These are phyloP conservation scores for Elanoides forficatus DNA, from an alignment of 2,113 vertebrate genomes.

Conservation along the genomic window DNA sequence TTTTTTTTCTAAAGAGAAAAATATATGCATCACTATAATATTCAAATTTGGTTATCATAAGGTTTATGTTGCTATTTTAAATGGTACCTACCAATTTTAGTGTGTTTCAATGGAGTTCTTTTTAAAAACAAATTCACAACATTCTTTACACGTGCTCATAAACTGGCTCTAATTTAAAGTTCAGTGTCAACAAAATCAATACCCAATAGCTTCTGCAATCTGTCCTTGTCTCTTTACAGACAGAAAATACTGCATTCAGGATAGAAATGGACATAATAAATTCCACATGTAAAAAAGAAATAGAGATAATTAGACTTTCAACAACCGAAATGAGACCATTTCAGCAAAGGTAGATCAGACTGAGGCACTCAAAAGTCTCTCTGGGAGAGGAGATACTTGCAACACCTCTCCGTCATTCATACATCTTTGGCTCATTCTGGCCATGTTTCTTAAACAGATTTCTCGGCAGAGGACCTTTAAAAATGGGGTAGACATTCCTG, in stretches of 20 bases:
- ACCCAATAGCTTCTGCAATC: background rate
- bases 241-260: background rate
- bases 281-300: background rate
- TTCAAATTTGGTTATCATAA: background rate
- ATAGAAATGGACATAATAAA: background rate
- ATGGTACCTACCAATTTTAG: background rate
- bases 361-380: background rate
- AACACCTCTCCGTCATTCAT: background rate
- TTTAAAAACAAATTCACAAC: background rate
- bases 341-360: background rate
- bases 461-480: background rate
- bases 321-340: background rate
- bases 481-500: background rate
- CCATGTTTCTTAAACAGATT: background rate
- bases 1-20: background rate
- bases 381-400: background rate
- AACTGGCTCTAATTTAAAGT: background rate
- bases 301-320: background rate
- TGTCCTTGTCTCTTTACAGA: background rate
- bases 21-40: background rate
- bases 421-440: background rate
- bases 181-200: background rate
- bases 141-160: background rate
- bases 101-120: background rate
- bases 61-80: background rate